Evolutionary conservation across 23 tunicate species (phyloP).

Genomic region (Oikopleura dioica): DNA sequence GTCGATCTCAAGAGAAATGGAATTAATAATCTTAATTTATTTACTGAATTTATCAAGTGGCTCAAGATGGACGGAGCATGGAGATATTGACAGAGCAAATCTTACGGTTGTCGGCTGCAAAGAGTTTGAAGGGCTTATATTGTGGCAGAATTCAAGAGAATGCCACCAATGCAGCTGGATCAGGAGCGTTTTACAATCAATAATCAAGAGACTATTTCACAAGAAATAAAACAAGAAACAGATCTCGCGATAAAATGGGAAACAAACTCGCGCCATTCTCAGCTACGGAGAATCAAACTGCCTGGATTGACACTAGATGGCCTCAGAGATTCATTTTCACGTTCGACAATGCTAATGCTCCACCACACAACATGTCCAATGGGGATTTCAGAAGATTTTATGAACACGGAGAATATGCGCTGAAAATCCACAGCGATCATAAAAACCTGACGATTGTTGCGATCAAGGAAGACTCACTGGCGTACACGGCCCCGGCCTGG

Average conservation of each 20-base stretch:
- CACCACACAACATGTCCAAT: too few species aligned
- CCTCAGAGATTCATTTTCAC: not conserved
- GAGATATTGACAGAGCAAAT: not conserved
- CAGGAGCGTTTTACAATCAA: too few species aligned
- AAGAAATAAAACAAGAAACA: too few species aligned
- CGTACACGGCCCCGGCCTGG: not conserved
- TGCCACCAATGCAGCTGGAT: constrained; percentile 13
- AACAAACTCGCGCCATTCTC: not conserved
- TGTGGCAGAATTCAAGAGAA: constrained; percentile 3
- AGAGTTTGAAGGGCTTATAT: not conserved
- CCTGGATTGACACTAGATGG: constrained; percentile 9
- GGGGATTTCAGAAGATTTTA: not conserved
- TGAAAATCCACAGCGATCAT: not conserved
- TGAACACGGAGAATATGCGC: constrained; percentile 1
- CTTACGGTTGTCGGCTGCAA: not conserved
- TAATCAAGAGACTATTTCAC: too few species aligned
- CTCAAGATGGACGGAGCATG: not conserved
- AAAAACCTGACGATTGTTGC: not conserved
- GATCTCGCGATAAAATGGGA: not conserved
- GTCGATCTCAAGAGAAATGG: not conserved
- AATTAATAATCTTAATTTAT: too few species aligned
- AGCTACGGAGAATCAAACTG: not conserved
- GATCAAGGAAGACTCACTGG: not conserved
- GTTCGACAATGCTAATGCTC: not conserved
- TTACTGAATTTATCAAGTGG: too few species aligned